A percentile compares a stretch with the other conserved stretches of the same genome.
These are phyloP conservation scores for Leucania comma DNA, from an alignment of 2,888 invertebrate species.

Conservation along the genomic window DNA sequence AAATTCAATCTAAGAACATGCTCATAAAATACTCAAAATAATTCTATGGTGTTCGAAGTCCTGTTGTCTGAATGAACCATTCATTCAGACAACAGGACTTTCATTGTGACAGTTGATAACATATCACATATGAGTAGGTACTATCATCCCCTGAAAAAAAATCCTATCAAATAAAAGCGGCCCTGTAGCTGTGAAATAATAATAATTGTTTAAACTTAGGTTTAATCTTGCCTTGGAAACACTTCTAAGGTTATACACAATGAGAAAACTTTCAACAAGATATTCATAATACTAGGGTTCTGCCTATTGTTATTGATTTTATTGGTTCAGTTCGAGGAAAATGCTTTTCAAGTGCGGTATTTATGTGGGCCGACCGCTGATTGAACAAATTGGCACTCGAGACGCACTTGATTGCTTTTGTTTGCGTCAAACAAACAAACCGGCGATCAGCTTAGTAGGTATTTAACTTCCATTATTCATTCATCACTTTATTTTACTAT, in stretches of 20 bases:
- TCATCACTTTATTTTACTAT: constrained; percentile 10
- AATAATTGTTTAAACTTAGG: too few species aligned
- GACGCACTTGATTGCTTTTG: not conserved
- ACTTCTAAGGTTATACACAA: constrained; percentile 6
- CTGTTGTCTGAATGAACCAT: too few species aligned
- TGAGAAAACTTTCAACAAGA: not conserved
- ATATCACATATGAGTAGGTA: too few species aligned
- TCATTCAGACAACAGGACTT: too few species aligned
- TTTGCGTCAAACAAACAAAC: constrained; percentile 3
- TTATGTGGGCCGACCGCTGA: not conserved
- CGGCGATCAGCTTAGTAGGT: not conserved
- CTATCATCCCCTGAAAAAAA: too few species aligned
- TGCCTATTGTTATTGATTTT: constrained; percentile 4
- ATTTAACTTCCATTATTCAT: constrained; percentile 3
- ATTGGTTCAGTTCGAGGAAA: constrained; percentile 1
- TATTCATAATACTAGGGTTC: not conserved
- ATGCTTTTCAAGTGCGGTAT: constrained; percentile 1
- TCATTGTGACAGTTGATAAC: too few species aligned
- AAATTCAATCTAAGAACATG: too few species aligned
- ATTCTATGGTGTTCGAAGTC: too few species aligned
- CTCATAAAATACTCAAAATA: too few species aligned
- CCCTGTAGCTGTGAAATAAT: too few species aligned
- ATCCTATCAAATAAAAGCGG: too few species aligned
- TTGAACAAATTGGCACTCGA: constrained; percentile 7
- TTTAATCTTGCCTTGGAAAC: not conserved